Evolutionary conservation across 2,888 invertebrate genomes (phyloP).

Genomic region (Poecilus cupreus): DNA sequence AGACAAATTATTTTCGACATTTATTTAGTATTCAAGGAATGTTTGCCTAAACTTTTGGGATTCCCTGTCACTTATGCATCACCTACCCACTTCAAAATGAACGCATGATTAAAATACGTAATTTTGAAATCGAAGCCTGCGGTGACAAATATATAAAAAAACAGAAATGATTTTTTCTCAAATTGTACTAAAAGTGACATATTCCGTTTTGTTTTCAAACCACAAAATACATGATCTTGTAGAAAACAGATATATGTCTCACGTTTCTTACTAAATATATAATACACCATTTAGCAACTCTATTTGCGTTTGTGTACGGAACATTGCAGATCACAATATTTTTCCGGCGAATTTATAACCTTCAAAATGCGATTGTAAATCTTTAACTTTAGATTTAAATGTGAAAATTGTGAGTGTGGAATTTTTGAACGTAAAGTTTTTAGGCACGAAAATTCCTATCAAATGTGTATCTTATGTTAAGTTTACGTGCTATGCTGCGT

Average conservation of each 20-base stretch:
- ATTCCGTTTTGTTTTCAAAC: too few relatives aligned
- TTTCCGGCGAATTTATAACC: not conserved
- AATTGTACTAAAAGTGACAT: too few relatives aligned
- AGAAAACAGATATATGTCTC: too few relatives aligned
- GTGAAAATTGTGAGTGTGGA: not conserved
- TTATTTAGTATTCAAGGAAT: conserved; percentile 13
- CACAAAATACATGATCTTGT: too few relatives aligned
- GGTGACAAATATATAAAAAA: too few relatives aligned
- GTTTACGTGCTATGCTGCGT: not conserved
- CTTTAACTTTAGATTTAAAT: not conserved
- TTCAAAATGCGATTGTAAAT: too few relatives aligned
- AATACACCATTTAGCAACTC: too few relatives aligned
- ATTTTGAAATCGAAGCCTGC: not conserved
- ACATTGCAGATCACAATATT: too few relatives aligned
- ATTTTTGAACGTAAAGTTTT: not conserved
- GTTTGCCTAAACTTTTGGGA: conserved; percentile 21
- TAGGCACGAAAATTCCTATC: not conserved
- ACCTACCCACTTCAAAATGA: conserved; percentile 16
- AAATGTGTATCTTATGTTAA: conserved; percentile 28
- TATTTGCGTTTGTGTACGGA: too few relatives aligned
- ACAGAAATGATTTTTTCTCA: too few relatives aligned
- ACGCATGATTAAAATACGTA: conserved; percentile 28
- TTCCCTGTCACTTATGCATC: conserved; percentile 35
- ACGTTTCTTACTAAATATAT: too few relatives aligned
- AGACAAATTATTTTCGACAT: conserved; percentile 10